phyloP scores from a whole-genome alignment of 53 echinoderm and acorn worm species.

The Holothuria scabra region DNA sequence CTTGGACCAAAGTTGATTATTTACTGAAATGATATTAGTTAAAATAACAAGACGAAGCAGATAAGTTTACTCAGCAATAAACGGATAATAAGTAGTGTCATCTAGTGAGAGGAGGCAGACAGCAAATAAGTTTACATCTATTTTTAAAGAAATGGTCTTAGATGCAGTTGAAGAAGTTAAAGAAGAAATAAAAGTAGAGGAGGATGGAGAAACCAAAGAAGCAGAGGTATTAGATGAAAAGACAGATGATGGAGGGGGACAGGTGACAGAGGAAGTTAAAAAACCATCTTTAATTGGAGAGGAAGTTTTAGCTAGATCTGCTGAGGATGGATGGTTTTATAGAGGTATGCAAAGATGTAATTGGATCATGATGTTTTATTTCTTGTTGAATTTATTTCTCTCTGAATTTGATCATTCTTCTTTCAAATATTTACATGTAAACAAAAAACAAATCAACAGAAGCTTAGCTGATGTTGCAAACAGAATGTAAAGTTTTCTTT shows the following conservation, averaged over 20 bases:
- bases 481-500: too few species aligned
- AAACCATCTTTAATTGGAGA: constrained; percentile 63
- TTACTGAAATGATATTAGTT: too few species aligned
- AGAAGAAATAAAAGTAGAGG: neutral
- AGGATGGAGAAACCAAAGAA: constrained; percentile 21
- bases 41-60: too few species aligned
- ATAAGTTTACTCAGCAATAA: too few species aligned
- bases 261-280: constrained; percentile 2
- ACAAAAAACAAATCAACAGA: too few species aligned
- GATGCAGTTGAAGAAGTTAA: neutral
- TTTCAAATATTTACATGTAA: too few species aligned
- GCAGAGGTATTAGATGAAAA: neutral
- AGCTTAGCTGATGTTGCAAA: neutral
- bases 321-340: constrained; percentile 92
- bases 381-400: neutral
- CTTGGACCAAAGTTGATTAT: too few species aligned
- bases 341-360: constrained; percentile 60
- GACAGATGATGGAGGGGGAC: constrained; percentile 27
- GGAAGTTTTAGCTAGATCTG: constrained; percentile 84
- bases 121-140: neutral
- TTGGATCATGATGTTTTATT: neutral
- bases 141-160: constrained; percentile 10
- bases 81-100: neutral
- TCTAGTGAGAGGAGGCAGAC: neutral
- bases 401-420: neutral